Percentiles rank a stretch among this genome's conserved stretches.
phyloP scores from a whole-genome alignment of 2,113 vertebrate genomes.

The Dicerorhinus sumatrensis region DNA sequence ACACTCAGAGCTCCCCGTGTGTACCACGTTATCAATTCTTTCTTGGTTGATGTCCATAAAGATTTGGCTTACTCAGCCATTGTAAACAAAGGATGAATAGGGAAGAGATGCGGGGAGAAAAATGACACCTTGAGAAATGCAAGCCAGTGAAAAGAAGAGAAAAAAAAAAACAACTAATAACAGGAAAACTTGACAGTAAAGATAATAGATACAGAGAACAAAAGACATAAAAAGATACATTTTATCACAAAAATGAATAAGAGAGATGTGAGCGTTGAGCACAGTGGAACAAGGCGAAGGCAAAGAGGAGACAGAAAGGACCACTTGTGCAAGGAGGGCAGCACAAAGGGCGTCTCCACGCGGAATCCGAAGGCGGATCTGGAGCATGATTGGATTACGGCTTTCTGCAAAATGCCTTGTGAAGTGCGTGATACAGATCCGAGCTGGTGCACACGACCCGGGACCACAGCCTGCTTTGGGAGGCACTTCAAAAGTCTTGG shows the following conservation, averaged over 20 bases:
- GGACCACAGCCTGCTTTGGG: not conserved
- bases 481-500: not conserved
- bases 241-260: not conserved
- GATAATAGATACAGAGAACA: not conserved
- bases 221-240: not conserved
- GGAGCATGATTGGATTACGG: not conserved
- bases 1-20: not conserved
- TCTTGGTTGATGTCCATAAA: not conserved
- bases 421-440: not conserved
- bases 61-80: not conserved
- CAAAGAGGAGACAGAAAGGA: not conserved
- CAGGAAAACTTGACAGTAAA: not conserved
- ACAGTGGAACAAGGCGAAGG: not conserved
- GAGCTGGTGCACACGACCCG: not conserved
- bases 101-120: not conserved
- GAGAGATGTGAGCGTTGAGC: not conserved
- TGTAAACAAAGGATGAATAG: not conserved
- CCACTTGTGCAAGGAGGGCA: not conserved
- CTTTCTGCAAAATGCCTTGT: accelerated
- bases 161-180: not conserved
- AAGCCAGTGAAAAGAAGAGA: not conserved
- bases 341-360: accelerated
- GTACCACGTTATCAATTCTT: not conserved
- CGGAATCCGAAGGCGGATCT: not conserved
- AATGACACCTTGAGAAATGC: not conserved